Evolutionary conservation across 2,797 vertebrate species (phyloP).

Genomic region (Cirrhinus molitorella): DNA sequence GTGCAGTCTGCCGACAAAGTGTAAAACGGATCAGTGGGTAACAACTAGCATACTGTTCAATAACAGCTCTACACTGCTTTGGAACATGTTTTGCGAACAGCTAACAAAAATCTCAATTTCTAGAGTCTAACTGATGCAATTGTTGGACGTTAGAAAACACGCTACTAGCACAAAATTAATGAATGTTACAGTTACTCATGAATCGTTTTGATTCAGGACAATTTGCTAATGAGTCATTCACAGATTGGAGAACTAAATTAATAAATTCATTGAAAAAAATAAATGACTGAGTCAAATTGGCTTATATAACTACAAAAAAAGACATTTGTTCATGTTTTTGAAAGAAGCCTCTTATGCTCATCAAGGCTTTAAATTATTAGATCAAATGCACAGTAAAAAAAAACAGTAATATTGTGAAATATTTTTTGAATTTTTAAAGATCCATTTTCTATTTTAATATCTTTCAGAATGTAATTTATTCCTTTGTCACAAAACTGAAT

Average conservation of each 20-base stretch:
- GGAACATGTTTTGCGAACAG: slow-evolving; percentile 17
- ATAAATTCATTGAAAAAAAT: neutral
- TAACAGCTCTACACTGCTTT: neutral
- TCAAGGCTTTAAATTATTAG: neutral
- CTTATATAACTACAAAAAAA: too few species aligned
- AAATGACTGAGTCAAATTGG: neutral
- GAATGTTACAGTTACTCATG: neutral
- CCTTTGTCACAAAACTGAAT: neutral
- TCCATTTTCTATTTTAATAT: neutral
- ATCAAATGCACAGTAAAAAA: neutral
- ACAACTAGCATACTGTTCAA: slow-evolving; percentile 31
- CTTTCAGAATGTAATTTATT: neutral
- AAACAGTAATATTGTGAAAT: neutral
- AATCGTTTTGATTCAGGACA: neutral
- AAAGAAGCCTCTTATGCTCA: neutral
- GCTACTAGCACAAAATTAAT: neutral
- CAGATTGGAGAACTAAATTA: neutral
- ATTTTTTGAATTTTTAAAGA: neutral
- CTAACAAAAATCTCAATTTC: neutral
- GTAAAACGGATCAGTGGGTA: slow-evolving; percentile 27
- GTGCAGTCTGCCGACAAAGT: slow-evolving; percentile 22
- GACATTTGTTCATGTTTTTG: neutral
- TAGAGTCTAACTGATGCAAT: slow-evolving; percentile 11
- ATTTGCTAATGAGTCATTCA: neutral
- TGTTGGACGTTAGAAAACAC: neutral